Conservation (phyloP, 30 jellyfish, hydroid and myxozoan species). For the Pseudorhiza aurosa region DNA sequence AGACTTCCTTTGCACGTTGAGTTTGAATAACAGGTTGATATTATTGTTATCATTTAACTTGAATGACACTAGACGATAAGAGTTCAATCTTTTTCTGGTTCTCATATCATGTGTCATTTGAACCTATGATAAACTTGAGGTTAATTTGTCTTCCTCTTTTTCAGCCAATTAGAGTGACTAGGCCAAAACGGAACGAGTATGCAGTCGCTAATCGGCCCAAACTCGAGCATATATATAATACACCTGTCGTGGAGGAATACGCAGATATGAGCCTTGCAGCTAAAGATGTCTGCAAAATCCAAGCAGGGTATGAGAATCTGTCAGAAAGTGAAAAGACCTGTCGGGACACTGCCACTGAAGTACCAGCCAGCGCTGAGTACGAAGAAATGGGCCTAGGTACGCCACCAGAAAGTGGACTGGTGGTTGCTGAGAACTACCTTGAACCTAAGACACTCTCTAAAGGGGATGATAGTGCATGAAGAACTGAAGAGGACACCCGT, state of each 20-base stretch:
- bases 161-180: conserved; percentile 1
- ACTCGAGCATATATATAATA: not conserved
- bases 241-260: conserved; percentile 34
- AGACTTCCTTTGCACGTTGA: too few species aligned
- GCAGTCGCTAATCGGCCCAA: not conserved
- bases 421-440: conserved; percentile 22
- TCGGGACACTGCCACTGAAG: not conserved
- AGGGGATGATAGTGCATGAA: too few species aligned
- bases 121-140: too few species aligned
- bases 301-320: conserved; percentile 4
- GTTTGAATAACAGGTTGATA: too few species aligned
- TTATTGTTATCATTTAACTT: too few species aligned
- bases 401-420: not conserved
- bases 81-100: too few species aligned
- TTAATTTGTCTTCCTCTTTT: too few species aligned
- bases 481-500: too few species aligned
- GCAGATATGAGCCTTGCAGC: conserved; percentile 52
- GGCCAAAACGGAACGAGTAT: conserved; percentile 5
- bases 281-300: not conserved
- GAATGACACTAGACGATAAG: too few species aligned
- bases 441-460: not conserved
- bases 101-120: too few species aligned
- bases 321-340: not conserved
- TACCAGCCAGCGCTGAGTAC: not conserved
- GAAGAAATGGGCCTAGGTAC: conserved; percentile 19